Evolutionary conservation across 2,888 invertebrate species (phyloP), one percentile per base, ranked within the genome.

Genomic region (Apotomis capreana): DNA sequence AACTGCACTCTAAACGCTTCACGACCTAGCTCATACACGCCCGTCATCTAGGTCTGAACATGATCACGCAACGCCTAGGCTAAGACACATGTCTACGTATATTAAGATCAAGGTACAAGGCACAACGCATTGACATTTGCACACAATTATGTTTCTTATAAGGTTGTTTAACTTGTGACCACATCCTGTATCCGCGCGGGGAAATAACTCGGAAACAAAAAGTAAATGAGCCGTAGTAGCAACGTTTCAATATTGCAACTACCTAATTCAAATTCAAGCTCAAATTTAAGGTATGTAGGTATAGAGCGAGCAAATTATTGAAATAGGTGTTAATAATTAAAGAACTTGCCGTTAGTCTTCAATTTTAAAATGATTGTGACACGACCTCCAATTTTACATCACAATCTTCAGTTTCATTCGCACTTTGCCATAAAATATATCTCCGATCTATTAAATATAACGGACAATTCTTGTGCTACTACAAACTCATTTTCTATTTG

Each of bases 41-140:
- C 26, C 12, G 46, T 40, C 59, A 46, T 65, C 65, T 65, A 65
- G 55, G 62, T 63, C 65, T 57, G 57, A 36, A 55, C 55, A 26
- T 26, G 26, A 26, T 26, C 26, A 40, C 63, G 44, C 40, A 44
- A 69, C 40, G 64, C 58, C 55, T 74, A 76, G 68, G 74, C 78
- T 79, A 80, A 26, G 76, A 74, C 70, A 74, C 65, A 40, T 63
- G 76, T 75, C 70, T 74, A 74, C 69, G n/a, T n/a, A 70, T 76
- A 81, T 79, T 77, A 67, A 71, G 81, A 81, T 82, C 82, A 83
- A 82, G 82, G 81, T 74, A 76, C 73, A 74, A 78, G 77, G 74
- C 73, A 51, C 72, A 68, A 60, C 62, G 55, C 68, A 64, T 51
- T 62, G 69, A 68, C 74, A 75, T 78, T 77, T 74, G 67, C 76